Percentiles rank a stretch among this genome's conserved stretches.
phyloP scores from a whole-genome alignment of 2,113 vertebrate genomes.

The Gambusia affinis region DNA sequence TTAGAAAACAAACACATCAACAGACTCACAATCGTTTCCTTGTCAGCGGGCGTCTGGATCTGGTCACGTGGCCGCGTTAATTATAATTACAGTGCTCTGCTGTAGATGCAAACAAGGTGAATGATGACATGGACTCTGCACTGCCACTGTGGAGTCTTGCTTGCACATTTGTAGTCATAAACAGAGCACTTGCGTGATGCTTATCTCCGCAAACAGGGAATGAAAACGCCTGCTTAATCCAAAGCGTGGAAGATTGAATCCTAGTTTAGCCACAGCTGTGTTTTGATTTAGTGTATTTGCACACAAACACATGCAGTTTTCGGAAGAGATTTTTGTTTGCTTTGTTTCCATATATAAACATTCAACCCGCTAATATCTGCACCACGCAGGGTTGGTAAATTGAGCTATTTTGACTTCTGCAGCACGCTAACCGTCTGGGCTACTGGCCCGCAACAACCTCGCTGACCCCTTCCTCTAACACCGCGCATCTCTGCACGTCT shows the following conservation, averaged over 20 bases:
- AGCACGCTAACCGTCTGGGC: slow-evolving; percentile 12
- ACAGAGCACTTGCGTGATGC: slow-evolving; percentile 15
- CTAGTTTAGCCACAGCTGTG: slow-evolving; percentile 61
- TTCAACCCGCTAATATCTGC: not conserved
- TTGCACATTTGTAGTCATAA: not conserved
- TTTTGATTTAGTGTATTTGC: slow-evolving; percentile 52
- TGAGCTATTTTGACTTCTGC: slow-evolving; percentile 8
- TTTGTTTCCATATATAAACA: not conserved
- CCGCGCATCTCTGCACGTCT: slow-evolving; percentile 18
- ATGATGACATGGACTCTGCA: slow-evolving; percentile 5
- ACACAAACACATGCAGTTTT: slow-evolving; percentile 32
- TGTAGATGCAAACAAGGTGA: slow-evolving; percentile 28
- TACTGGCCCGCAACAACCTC: slow-evolving; percentile 43
- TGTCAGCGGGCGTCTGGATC: slow-evolving; percentile 51
- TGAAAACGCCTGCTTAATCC: slow-evolving; percentile 36
- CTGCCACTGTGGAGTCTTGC: not conserved
- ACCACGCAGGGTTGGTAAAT: not conserved
- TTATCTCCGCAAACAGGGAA: slow-evolving; percentile 19
- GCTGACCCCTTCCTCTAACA: slow-evolving; percentile 52
- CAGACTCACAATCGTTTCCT: slow-evolving; percentile 54
- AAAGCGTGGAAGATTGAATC: not conserved
- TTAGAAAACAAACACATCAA: slow-evolving; percentile 69
- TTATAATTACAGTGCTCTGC: slow-evolving; percentile 30
- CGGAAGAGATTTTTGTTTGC: not conserved
- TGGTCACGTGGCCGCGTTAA: slow-evolving; percentile 47